Conservation (phyloP, 1,140 invertebrate genomes). For the Drosophila seguyi region DNA sequence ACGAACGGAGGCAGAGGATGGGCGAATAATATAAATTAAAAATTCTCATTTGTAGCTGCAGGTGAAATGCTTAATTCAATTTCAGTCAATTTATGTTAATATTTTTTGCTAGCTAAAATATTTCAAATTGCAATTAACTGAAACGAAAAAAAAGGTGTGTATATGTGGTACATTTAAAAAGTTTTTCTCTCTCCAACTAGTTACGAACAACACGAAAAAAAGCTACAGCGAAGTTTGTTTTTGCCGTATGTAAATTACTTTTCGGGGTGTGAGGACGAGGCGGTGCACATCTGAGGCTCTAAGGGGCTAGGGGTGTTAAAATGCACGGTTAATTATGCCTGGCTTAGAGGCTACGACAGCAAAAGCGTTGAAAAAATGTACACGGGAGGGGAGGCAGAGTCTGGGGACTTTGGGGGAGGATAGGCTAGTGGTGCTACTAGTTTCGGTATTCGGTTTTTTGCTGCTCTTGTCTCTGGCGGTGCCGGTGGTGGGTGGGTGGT, state of each 20-base stretch:
- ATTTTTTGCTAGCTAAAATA: constrained; percentile 45
- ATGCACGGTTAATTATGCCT: constrained; percentile 62
- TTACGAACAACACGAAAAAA: constrained; percentile 40
- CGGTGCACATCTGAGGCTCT: constrained; percentile 60
- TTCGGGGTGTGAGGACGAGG: constrained; percentile 27
- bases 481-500: constrained; percentile 13
- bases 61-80: constrained; percentile 75
- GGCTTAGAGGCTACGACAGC: constrained; percentile 57
- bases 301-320: constrained; percentile 61
- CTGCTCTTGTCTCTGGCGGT: constrained; percentile 48
- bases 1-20: constrained; percentile 15
- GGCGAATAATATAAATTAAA: constrained; percentile 50
- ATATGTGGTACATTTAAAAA: constrained; percentile 19
- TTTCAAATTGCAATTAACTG: constrained; percentile 64
- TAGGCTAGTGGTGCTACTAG: constrained; percentile 26
- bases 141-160: constrained; percentile 32
- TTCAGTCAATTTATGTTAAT: constrained; percentile 30
- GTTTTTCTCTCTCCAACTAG: constrained; percentile 48
- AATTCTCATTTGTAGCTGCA: constrained; percentile 58
- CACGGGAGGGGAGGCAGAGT: background rate
- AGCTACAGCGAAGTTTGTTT: constrained; percentile 54
- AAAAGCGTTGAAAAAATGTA: constrained; percentile 30
- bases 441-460: constrained; percentile 26
- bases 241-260: constrained; percentile 73
- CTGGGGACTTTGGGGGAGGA: constrained; percentile 2